Conservation (phyloP, 2,113 vertebrate species). For the Rhynchomys soricoides region DNA sequence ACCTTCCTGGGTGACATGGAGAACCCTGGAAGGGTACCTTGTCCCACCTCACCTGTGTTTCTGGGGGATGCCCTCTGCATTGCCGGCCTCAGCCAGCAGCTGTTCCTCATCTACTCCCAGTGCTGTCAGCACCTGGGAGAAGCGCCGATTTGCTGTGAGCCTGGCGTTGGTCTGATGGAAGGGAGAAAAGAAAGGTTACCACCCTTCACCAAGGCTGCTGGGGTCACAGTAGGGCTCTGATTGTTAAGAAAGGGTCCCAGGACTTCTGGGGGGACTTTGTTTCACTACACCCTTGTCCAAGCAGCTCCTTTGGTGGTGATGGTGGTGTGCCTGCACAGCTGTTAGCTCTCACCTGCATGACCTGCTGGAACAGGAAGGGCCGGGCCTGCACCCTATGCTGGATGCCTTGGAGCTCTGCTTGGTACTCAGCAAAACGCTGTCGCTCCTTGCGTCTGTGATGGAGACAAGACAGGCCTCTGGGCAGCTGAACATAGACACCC, state of each 20-base stretch:
- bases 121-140: constrained; percentile 77
- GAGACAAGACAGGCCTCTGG: background rate
- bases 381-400: constrained; percentile 79
- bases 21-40: background rate
- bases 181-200: background rate
- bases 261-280: background rate
- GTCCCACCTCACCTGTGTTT: constrained; percentile 70
- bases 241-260: background rate
- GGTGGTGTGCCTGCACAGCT: accelerated
- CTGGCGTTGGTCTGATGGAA: constrained; percentile 74
- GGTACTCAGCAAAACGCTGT: constrained; percentile 77
- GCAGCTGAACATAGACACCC: background rate
- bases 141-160: constrained; percentile 68
- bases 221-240: background rate
- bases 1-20: background rate
- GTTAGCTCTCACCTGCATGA: constrained; percentile 79
- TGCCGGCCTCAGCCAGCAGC: constrained; percentile 65
- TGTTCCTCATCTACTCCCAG: constrained; percentile 78
- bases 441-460: constrained; percentile 74
- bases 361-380: constrained; percentile 83
- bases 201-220: background rate
- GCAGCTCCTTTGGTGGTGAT: background rate
- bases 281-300: background rate
- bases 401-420: constrained; percentile 75
- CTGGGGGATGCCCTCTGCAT: background rate